Percentiles rank a stretch among this genome's conserved stretches.
Conservation (phyloP, 2,113 vertebrate species). For the Bubalus kerabau region DNA sequence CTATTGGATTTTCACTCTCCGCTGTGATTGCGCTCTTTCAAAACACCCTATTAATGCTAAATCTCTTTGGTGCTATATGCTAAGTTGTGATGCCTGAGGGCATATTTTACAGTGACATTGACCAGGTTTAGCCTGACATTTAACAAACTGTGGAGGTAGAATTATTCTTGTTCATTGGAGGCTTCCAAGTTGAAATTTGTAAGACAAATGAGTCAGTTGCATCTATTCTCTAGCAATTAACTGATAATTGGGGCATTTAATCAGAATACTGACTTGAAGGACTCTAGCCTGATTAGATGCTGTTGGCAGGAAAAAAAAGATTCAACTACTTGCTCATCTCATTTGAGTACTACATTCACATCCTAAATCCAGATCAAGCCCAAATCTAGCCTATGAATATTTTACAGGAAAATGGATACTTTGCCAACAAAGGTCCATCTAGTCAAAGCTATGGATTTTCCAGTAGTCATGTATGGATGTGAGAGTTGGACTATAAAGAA, state of each 20-base stretch:
- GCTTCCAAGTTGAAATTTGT: constrained; percentile 46
- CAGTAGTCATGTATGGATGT: neutral
- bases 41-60: constrained; percentile 13
- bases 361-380: neutral
- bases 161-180: constrained; percentile 58
- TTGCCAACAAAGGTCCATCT: neutral
- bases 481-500: neutral
- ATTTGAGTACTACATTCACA: neutral
- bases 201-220: constrained; percentile 63
- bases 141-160: constrained; percentile 39
- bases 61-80: neutral
- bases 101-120: neutral
- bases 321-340: neutral
- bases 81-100: neutral
- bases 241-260: constrained; percentile 67
- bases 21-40: neutral
- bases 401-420: neutral
- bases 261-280: constrained; percentile 58
- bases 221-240: constrained; percentile 64
- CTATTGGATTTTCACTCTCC: neutral
- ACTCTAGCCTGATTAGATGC: constrained; percentile 30
- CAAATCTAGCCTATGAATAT: neutral
- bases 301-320: constrained; percentile 22
- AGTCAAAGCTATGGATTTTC: neutral
- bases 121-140: constrained; percentile 29